phyloP scores from a whole-genome alignment of 2,113 vertebrate species.

The Melanerpes aurifrons region DNA sequence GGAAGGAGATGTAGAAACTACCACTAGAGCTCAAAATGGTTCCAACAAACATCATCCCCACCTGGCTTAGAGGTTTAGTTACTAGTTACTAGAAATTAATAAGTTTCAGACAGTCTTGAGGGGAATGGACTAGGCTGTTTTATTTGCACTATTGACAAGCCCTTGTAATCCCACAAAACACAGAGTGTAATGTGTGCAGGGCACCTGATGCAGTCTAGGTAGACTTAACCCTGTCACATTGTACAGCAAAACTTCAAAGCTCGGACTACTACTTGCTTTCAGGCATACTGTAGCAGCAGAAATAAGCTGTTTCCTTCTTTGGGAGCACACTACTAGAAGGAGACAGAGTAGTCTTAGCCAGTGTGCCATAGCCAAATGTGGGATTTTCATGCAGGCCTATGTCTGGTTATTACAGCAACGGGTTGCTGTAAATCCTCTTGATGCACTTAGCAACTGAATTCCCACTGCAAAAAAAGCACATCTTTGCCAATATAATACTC shows the following conservation, averaged over 20 bases:
- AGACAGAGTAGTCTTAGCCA: neutral
- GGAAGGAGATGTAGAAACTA: neutral
- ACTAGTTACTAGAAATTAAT: slow-evolving; percentile 41
- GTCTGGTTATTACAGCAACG: slow-evolving; percentile 39
- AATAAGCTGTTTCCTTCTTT: slow-evolving; percentile 43
- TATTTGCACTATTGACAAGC: slow-evolving; percentile 43
- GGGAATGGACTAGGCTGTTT: slow-evolving; percentile 44
- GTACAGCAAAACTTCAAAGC: slow-evolving; percentile 7
- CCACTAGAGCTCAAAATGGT: neutral
- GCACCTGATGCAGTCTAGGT: neutral
- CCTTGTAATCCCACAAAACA: slow-evolving; percentile 48
- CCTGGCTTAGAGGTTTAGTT: slow-evolving; percentile 13
- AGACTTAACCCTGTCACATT: slow-evolving; percentile 24
- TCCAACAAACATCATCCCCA: neutral
- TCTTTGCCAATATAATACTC: slow-evolving; percentile 28
- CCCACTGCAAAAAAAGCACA: slow-evolving; percentile 31
- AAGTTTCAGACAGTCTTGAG: slow-evolving; percentile 6
- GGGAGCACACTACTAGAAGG: slow-evolving; percentile 24
- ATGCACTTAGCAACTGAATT: slow-evolving; percentile 39
- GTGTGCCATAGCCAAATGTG: slow-evolving; percentile 27
- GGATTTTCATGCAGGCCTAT: slow-evolving; percentile 32
- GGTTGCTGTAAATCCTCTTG: slow-evolving; percentile 48
- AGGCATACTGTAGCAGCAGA: neutral
- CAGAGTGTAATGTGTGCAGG: neutral
- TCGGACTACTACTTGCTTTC: slow-evolving; percentile 13